Percentiles rank a stretch among this genome's conserved stretches.
Evolutionary conservation across 2,888 invertebrate genomes (phyloP).

Genomic region (Philereme vetulata): DNA sequence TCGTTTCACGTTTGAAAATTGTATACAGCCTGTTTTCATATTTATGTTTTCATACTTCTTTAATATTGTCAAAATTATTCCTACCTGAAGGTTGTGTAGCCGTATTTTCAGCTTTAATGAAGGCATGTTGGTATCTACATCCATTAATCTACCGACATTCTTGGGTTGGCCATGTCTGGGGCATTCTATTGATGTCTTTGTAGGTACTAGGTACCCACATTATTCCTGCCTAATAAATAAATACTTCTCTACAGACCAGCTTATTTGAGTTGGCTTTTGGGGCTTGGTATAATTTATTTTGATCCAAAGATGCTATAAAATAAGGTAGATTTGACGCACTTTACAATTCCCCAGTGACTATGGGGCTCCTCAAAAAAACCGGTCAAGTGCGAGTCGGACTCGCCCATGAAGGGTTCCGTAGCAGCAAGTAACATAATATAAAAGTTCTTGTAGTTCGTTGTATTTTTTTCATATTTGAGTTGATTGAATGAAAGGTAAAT

Average conservation of each 20-base stretch:
- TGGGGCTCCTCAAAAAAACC: no score
- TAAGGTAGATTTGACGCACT: no score
- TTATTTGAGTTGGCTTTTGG: slow-evolving; percentile 3
- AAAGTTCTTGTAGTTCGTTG: no score
- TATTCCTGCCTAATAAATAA: slow-evolving; percentile 31
- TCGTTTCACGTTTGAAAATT: no score
- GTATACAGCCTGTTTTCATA: no score
- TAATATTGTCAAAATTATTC: slow-evolving; percentile 8
- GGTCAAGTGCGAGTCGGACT: no score
- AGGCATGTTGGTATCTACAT: slow-evolving; percentile 8
- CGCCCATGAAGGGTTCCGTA: no score
- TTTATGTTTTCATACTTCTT: neutral
- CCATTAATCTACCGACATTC: slow-evolving; percentile 29
- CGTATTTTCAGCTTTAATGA: slow-evolving; percentile 16
- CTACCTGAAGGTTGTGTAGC: slow-evolving; percentile 1
- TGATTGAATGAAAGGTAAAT: no score
- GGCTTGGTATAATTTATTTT: neutral
- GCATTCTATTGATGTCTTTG: slow-evolving; percentile 35
- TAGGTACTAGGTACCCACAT: slow-evolving; percentile 13
- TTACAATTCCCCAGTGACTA: no score
- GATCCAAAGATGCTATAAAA: neutral
- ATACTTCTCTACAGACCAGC: slow-evolving; percentile 10
- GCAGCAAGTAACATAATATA: no score
- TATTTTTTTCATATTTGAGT: no score
- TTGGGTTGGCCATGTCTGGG: slow-evolving; percentile 24